Percentiles rank a stretch among this genome's conserved stretches.
These are phyloP conservation scores for Archegozetes longisetosus DNA, from an alignment of 1,140 invertebrate species.

Conservation along the genomic window DNA sequence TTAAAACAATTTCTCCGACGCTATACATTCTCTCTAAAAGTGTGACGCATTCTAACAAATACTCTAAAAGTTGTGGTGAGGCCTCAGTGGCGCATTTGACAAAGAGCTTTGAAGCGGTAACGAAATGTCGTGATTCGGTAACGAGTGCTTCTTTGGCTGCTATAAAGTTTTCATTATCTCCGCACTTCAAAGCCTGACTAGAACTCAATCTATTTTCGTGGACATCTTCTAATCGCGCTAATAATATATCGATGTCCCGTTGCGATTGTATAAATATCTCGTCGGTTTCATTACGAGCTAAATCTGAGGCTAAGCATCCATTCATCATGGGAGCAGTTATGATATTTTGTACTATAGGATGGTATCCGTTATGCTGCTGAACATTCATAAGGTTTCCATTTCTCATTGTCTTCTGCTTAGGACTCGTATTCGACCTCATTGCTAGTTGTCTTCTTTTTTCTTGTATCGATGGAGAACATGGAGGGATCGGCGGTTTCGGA, in stretches of 20 bases:
- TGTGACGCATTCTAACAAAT: conserved; percentile 49
- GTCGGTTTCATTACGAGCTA: conserved; percentile 5
- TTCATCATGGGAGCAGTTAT: background rate
- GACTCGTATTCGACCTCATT: background rate
- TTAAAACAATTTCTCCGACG: conserved; percentile 48
- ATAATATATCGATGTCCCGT: conserved; percentile 12
- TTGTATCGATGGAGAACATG: conserved; percentile 11
- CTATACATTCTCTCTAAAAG: conserved; percentile 42
- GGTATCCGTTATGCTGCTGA: background rate
- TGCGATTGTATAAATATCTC: conserved; percentile 15
- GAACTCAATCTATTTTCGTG: conserved; percentile 11
- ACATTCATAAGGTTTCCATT: background rate
- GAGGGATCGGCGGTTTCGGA: conserved; percentile 18
- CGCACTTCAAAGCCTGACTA: background rate
- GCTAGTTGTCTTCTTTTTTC: background rate
- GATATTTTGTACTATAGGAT: background rate
- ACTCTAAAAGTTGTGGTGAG: conserved; percentile 38
- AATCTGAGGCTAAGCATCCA: background rate
- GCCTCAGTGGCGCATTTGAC: conserved; percentile 56
- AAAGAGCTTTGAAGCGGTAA: conserved; percentile 61
- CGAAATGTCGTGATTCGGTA: conserved; percentile 55
- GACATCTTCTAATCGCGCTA: conserved; percentile 14
- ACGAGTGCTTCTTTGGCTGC: conserved; percentile 57
- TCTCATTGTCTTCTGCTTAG: background rate
- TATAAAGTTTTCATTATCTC: background rate